Base-by-base conservation (phyloP, 2,797 vertebrate genomes). In the Chelon labrosus region DNA sequence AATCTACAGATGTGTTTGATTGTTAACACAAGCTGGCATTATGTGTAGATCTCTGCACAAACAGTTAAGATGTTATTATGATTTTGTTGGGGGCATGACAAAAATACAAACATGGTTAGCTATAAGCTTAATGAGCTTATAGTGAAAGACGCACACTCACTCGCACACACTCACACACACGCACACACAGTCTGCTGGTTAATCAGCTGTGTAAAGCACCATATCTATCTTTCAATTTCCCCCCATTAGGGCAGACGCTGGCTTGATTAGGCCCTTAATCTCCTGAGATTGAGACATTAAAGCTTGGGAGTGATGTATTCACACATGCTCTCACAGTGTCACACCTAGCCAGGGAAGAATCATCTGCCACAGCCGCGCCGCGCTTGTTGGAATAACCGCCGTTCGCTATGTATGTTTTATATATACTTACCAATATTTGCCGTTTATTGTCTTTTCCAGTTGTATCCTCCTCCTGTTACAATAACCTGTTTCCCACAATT, bases 221-320 rank as follows among this genome's bases (percentile, higher is more conserved):
- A 96, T 96, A 96, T 97, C 96, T 96, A 95, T 97, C 96, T 97
- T 96, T 97, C 95, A 97, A 96, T 97, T 96, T 96, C 95, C 95
- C 93, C 93, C 95, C 95, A 97, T 98, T 97, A 97, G 94, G 93
- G 93, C 93, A 95, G 96, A 96, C 94, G 95, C 94, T 94, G 95
- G 96, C 97, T 97, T 97, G 96, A 98, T 98, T 97, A 97, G 96
- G 94, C 94, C 93, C 93, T 96, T 97, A 96, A 96, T 98, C 96
- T 97, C 95, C 92, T 92, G 93, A 95, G 91, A 94, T 93, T 93
- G 88, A 94, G 90, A 93, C 89, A 93, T 91, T 92, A 89, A 88
- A 86, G 82, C 64, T 71, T 65, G 77, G 68, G 65, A 86, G 74
- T 92, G 87, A 89, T 91, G 85, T 57, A 72, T 75, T 85, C 76